Percentiles rank a stretch among this genome's conserved stretches.
These are phyloP conservation scores for Siniperca undulata DNA, from an alignment of 2,797 vertebrate species.

Conservation along the genomic window DNA sequence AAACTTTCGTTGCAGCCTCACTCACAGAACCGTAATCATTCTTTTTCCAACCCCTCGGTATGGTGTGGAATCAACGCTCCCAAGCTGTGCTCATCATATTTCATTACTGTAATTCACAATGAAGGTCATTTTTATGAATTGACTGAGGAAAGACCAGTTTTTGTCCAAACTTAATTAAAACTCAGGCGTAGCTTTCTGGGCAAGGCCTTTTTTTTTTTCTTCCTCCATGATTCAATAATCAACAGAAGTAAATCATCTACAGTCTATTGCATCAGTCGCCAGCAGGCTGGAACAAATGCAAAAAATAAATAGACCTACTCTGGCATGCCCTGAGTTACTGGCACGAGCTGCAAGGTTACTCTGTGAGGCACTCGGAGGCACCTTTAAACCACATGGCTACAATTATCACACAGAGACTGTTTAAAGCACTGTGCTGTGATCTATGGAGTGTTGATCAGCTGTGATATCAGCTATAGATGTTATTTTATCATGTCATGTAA, in stretches of 20 bases:
- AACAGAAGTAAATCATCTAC: constrained; percentile 82
- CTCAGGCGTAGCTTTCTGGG: constrained; percentile 61
- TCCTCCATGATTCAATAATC: constrained; percentile 78
- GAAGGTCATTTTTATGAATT: constrained; percentile 84
- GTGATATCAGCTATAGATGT: constrained; percentile 56
- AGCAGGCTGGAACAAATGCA: constrained; percentile 83
- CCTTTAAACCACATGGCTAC: constrained; percentile 57
- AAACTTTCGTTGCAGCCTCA: constrained; percentile 61
- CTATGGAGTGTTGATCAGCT: constrained; percentile 59
- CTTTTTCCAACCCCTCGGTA: constrained; percentile 30
- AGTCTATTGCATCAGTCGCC: constrained; percentile 75
- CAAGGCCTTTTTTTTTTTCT: constrained; percentile 39
- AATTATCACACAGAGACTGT: constrained; percentile 62
- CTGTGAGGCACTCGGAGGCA: constrained; percentile 59
- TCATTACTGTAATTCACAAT: constrained; percentile 80
- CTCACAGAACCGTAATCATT: constrained; percentile 49
- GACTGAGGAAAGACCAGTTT: constrained; percentile 73
- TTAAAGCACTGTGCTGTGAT: constrained; percentile 55
- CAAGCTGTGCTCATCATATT: constrained; percentile 76
- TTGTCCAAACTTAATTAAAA: constrained; percentile 83
- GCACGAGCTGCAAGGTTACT: constrained; percentile 73
- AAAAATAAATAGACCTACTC: constrained; percentile 78
- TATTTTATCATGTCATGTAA: constrained; percentile 63
- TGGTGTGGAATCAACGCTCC: constrained; percentile 48
- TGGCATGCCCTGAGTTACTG: constrained; percentile 74